phyloP scores from a whole-genome alignment of 2,888 invertebrate species.

The Aphidius colemani region DNA sequence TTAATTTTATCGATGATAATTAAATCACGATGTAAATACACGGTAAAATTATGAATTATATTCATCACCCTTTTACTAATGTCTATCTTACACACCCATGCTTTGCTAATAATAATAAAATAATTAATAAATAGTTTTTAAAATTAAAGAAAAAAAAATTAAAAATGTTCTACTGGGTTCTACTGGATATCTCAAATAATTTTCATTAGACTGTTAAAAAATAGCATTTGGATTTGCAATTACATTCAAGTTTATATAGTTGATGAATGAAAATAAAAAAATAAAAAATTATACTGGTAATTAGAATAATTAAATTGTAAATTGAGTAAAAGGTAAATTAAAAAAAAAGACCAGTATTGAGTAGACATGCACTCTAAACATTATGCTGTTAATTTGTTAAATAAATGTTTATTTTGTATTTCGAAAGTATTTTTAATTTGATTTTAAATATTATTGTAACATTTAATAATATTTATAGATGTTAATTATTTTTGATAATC shows the following conservation, averaged over 20 bases:
- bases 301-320: slow-evolving; percentile 3
- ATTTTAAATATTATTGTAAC: not conserved
- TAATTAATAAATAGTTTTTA: too few relatives aligned
- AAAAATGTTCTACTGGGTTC: too few relatives aligned
- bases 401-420: slow-evolving; percentile 53
- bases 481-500: too few relatives aligned
- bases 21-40: too few relatives aligned
- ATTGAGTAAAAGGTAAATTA: slow-evolving; percentile 17
- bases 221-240: too few relatives aligned
- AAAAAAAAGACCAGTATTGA: slow-evolving; percentile 37
- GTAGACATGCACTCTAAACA: slow-evolving; percentile 40
- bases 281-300: slow-evolving; percentile 1
- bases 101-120: too few relatives aligned
- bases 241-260: not conserved
- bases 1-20: too few relatives aligned
- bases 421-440: slow-evolving; percentile 11
- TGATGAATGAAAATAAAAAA: slow-evolving; percentile 9
- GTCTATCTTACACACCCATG: too few relatives aligned
- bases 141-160: too few relatives aligned
- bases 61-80: too few relatives aligned
- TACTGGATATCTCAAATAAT: not conserved
- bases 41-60: too few relatives aligned
- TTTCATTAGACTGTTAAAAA: not conserved
- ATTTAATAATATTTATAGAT: too few relatives aligned
- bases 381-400: slow-evolving; percentile 53